A percentile compares a stretch with the other conserved stretches of the same genome.
These are phyloP conservation scores for Ammospiza maritima DNA, from an alignment of 2,797 vertebrate genomes.

Conservation along the genomic window DNA sequence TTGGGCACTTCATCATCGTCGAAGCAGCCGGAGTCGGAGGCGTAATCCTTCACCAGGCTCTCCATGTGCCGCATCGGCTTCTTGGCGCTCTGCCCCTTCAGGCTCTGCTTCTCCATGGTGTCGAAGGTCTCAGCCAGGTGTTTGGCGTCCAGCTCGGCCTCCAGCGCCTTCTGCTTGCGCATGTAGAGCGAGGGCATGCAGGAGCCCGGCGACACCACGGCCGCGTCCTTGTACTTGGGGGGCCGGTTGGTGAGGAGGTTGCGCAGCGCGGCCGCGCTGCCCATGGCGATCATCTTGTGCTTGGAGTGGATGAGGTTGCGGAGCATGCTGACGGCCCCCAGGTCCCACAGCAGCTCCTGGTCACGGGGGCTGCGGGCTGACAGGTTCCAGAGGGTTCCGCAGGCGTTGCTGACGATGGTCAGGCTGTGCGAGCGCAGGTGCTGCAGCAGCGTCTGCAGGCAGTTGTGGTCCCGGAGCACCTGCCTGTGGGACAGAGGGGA, in stretches of 20 bases:
- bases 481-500: constrained; percentile 76
- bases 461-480: constrained; percentile 95
- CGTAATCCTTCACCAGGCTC: constrained; percentile 94
- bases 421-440: constrained; percentile 97
- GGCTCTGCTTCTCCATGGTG: constrained; percentile 89
- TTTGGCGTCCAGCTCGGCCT: constrained; percentile 94
- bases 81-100: constrained; percentile 83
- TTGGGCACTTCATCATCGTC: constrained; percentile 95
- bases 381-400: constrained; percentile 98
- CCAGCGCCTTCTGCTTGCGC: constrained; percentile 96
- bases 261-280: constrained; percentile 93
- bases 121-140: constrained; percentile 93
- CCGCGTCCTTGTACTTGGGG: constrained; percentile 89
- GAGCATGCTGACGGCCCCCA: constrained; percentile 96
- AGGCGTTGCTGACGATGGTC: constrained; percentile 98
- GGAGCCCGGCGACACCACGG: constrained; percentile 91
- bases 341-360: constrained; percentile 98
- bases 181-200: constrained; percentile 95
- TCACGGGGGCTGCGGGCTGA: constrained; percentile 92
- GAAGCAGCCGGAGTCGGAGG: constrained; percentile 96
- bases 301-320: constrained; percentile 99
- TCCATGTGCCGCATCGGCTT: constrained; percentile 91
- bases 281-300: constrained; percentile 99
- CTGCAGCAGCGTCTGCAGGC: constrained; percentile 95
- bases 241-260: constrained; percentile 96